phyloP scores from a whole-genome alignment of 2,888 invertebrate species.

The Drosophila longiperda region DNA sequence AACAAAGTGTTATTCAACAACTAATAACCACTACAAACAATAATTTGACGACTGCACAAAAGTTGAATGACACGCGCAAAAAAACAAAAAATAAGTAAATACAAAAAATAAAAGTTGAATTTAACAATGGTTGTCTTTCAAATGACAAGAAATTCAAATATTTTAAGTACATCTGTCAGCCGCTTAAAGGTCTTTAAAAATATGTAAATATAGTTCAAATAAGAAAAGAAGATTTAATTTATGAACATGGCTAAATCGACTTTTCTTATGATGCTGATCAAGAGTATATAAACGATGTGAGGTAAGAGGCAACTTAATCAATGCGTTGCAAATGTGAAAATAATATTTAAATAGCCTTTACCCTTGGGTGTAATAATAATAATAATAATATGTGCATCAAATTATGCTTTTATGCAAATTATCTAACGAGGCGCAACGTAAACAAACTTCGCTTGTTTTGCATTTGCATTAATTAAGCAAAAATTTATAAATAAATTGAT shows the following conservation, averaged over 20 bases:
- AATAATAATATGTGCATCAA: slow-evolving; percentile 19
- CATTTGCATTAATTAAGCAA: slow-evolving; percentile 77
- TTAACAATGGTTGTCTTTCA: slow-evolving; percentile 9
- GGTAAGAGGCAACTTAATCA: background rate
- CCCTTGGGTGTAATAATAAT: background rate
- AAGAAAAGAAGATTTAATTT: background rate
- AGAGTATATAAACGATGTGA: background rate
- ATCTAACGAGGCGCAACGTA: slow-evolving; percentile 25
- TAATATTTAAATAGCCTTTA: background rate
- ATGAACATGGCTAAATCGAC: background rate
- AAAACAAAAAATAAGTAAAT: slow-evolving; percentile 15
- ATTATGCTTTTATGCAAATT: slow-evolving; percentile 49
- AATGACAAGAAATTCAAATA: background rate
- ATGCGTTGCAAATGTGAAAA: background rate
- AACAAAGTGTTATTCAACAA: slow-evolving; percentile 45
- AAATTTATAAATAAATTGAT: slow-evolving; percentile 71
- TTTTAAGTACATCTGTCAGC: background rate
- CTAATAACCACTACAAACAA: slow-evolving; percentile 16
- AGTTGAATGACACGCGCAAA: slow-evolving; percentile 66
- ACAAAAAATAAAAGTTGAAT: slow-evolving; percentile 22
- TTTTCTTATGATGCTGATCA: background rate
- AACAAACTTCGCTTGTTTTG: slow-evolving; percentile 30
- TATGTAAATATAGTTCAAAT: slow-evolving; percentile 28
- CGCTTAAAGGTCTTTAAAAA: slow-evolving; percentile 16
- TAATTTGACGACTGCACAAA: slow-evolving; percentile 38